Conservation (phyloP, 1,140 invertebrate species). For the Pollicipes pollicipes region DNA sequence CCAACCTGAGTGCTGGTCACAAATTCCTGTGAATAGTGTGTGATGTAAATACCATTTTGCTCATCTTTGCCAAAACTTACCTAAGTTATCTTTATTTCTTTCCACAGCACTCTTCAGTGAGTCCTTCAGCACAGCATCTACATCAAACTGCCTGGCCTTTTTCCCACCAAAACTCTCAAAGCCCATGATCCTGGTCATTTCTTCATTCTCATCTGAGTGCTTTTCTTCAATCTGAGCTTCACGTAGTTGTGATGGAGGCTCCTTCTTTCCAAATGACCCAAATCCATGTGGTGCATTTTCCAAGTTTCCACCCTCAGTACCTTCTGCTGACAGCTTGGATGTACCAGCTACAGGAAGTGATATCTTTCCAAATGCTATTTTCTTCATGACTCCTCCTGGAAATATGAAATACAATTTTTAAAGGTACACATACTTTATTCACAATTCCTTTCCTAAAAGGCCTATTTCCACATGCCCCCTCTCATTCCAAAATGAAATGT, state of each 20-base stretch:
- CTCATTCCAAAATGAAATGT: too few species aligned
- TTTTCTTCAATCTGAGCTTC: not conserved
- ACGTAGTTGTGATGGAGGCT: slow-evolving; percentile 2
- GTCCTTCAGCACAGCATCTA: slow-evolving; percentile 36
- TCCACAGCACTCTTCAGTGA: slow-evolving; percentile 26
- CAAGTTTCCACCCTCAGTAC: not conserved
- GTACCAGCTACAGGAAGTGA: not conserved
- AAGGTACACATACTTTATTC: too few species aligned
- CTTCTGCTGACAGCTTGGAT: too few species aligned
- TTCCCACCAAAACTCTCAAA: slow-evolving; percentile 50
- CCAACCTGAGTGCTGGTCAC: not conserved
- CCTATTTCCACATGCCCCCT: too few species aligned
- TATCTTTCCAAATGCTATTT: slow-evolving; percentile 17
- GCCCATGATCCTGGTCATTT: slow-evolving; percentile 35
- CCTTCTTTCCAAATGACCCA: slow-evolving; percentile 15
- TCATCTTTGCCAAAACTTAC: slow-evolving; percentile 7
- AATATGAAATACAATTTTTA: too few species aligned
- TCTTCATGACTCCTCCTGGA: slow-evolving; percentile 4
- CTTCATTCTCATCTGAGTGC: slow-evolving; percentile 5
- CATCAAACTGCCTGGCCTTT: slow-evolving; percentile 51
- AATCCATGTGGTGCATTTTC: not conserved
- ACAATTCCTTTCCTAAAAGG: too few species aligned
- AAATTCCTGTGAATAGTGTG: not conserved
- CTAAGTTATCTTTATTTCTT: slow-evolving; percentile 19
- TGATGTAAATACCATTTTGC: not conserved